A percentile compares a stretch with the other conserved stretches of the same genome.
phyloP scores from a whole-genome alignment of 2,113 vertebrate species.

The Stegastes partitus region DNA sequence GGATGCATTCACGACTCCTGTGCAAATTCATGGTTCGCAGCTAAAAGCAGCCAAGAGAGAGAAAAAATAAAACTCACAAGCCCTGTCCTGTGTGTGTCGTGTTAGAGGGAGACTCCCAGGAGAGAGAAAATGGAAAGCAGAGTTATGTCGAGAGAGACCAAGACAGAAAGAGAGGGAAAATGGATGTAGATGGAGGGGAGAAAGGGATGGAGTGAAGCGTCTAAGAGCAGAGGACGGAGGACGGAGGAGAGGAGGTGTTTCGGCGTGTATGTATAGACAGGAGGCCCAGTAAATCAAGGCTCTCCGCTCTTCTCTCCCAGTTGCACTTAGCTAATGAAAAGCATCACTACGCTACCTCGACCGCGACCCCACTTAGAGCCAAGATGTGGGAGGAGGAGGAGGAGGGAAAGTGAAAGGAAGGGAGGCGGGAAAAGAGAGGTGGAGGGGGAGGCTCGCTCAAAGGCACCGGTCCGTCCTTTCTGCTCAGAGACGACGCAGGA shows the following conservation, averaged over 20 bases:
- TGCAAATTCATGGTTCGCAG: no score
- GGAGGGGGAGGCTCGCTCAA: constrained; percentile 27
- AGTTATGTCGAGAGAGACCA: constrained; percentile 37
- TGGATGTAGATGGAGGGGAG: constrained; percentile 33
- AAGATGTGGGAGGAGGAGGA: constrained; percentile 42
- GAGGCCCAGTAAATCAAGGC: constrained; percentile 73
- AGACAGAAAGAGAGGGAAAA: constrained; percentile 39
- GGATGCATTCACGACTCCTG: background rate
- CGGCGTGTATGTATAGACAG: constrained; percentile 45
- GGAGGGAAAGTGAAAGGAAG: constrained; percentile 5
- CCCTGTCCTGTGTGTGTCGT: constrained; percentile 27
- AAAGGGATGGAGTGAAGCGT: constrained; percentile 35
- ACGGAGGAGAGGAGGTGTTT: constrained; percentile 46
- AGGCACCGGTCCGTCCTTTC: constrained; percentile 65
- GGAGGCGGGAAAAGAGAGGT: background rate
- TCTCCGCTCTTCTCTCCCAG: constrained; percentile 64
- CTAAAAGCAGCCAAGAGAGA: background rate
- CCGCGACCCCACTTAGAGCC: constrained; percentile 75
- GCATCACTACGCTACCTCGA: constrained; percentile 68
- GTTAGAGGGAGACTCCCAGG: constrained; percentile 47
- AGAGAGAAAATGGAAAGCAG: constrained; percentile 58
- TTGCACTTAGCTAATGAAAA: constrained; percentile 86
- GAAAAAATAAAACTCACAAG: constrained; percentile 15
- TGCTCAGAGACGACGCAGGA: constrained; percentile 28
- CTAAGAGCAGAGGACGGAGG: constrained; percentile 37